A percentile compares a stretch with the other conserved stretches of the same genome.
These are phyloP conservation scores for Zaprionus davidi DNA, from an alignment of 1,140 invertebrate genomes.

Conservation along the genomic window DNA sequence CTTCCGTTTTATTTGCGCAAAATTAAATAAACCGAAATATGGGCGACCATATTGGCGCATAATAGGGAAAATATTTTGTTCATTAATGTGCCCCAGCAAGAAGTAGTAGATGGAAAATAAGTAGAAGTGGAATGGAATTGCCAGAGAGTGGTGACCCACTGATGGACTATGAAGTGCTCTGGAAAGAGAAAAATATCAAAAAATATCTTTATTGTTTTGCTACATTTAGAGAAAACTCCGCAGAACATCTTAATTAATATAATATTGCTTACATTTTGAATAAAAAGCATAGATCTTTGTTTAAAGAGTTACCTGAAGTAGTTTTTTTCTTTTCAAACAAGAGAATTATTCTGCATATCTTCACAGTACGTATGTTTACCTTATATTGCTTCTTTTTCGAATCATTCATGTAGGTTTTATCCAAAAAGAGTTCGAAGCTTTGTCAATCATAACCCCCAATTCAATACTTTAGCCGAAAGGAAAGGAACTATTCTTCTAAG, in stretches of 20 bases:
- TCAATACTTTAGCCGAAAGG: not conserved
- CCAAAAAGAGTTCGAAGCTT: too few species aligned
- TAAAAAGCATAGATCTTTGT: too few species aligned
- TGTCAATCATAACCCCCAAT: too few species aligned
- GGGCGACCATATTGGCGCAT: conserved; percentile 81
- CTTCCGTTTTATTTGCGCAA: conserved; percentile 82
- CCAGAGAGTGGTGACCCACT: not conserved
- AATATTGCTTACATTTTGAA: not conserved
- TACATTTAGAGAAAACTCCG: too few species aligned
- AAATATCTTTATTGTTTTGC: too few species aligned
- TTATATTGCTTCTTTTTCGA: not conserved
- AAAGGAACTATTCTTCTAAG: not conserved
- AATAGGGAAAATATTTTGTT: conserved; percentile 81
- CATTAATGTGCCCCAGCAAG: conserved; percentile 67
- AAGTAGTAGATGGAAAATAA: conserved; percentile 55
- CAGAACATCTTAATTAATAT: too few species aligned
- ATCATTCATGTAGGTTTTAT: not conserved
- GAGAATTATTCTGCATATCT: too few species aligned
- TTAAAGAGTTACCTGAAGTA: too few species aligned
- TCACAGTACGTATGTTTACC: too few species aligned
- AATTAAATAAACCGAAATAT: conserved; percentile 83
- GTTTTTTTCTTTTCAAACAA: too few species aligned
- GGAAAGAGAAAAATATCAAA: not conserved
- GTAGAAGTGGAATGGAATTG: conserved; percentile 33
- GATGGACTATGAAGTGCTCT: conserved; percentile 16